Evolutionary conservation across 2,113 vertebrate genomes (phyloP), one percentile per base, ranked within the genome.

Genomic region (Zosterops borbonicus): DNA sequence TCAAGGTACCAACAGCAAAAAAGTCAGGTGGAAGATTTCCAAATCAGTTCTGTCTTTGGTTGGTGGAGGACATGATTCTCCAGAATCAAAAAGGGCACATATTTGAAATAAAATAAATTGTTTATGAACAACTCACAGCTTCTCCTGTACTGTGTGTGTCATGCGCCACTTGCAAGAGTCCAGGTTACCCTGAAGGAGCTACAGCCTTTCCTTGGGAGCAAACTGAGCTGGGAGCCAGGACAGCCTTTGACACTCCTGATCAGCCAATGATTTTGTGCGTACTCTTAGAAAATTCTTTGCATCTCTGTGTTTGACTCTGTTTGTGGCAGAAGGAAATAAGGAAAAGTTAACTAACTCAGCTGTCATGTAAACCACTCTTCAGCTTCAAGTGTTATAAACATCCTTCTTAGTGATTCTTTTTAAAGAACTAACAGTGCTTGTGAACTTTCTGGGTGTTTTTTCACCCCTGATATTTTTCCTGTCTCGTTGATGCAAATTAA

Each of bases 61-160:
- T 96, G 88, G 81, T 94, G 90, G 96, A 97, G 92, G 90, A 97
- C 87, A 41, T 58, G 90, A 89, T 97, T 92, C 93, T 97, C 91
- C 97, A 96, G 92, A 96, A 97, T 97, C 92, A 95, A 97, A 93
- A 98, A 97, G 97, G 98, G 97, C 97, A 98, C 97, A 97, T 98
- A 93, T 95, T 95, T 95, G 96, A 94, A 97, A 97, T 96, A 96
- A 97, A 98, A 97, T 96, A 93, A 98, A 97, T 85, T 84, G 95
- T 97, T 97, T 91, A 97, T 97, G 96, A 97, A 93, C 83, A 95
- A 94, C 94, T 68, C 20, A 3, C 41, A 49, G 41, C n/a, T 85
- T 83, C 37, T 88, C 15, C 64, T 84, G 60, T 70, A 9, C 14
- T 70, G 20, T 81, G 39, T 95, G 46, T 83, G 41, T 68, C 19